Evolutionary conservation across 2,888 invertebrate species (phyloP).

Genomic region (Drosophila pseudotalamancana): DNA sequence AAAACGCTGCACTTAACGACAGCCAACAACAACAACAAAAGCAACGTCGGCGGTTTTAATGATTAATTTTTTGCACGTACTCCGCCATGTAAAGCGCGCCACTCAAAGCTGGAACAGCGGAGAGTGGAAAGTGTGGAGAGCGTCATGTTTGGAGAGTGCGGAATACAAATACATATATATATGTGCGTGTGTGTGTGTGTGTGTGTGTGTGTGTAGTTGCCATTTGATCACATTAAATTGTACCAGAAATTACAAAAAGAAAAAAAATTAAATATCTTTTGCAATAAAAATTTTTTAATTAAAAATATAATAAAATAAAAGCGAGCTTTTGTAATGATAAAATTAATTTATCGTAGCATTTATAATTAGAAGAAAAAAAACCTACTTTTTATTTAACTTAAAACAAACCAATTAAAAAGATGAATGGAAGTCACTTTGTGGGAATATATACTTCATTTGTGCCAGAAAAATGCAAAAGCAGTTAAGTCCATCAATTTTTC

Average conservation of each 20-base stretch:
- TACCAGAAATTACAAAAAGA: not conserved
- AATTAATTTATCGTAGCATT: too few species aligned
- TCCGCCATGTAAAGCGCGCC: constrained; percentile 52
- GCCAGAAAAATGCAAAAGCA: not conserved
- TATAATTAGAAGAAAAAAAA: not conserved
- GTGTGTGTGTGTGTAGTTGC: constrained; percentile 4
- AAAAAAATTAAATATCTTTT: not conserved
- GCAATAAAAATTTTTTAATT: not conserved
- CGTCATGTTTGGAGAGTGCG: constrained; percentile 9
- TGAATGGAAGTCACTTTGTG: too few species aligned
- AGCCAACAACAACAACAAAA: constrained; percentile 28
- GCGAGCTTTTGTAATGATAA: too few species aligned
- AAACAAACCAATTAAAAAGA: not conserved
- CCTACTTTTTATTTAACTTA: not conserved
- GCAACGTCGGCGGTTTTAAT: constrained; percentile 51
- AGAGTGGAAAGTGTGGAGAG: constrained; percentile 1
- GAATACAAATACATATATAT: not conserved
- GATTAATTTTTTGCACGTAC: constrained; percentile 77
- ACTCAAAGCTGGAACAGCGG: constrained; percentile 31
- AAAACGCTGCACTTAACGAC: constrained; percentile 30
- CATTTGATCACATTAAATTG: constrained; percentile 14
- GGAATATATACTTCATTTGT: not conserved
- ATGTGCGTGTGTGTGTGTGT: not conserved
- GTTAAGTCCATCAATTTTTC: too few species aligned
- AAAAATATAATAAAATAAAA: not conserved